These are phyloP conservation scores for Micromys minutus DNA, from an alignment of 2,113 vertebrate genomes.

Conservation along the genomic window DNA sequence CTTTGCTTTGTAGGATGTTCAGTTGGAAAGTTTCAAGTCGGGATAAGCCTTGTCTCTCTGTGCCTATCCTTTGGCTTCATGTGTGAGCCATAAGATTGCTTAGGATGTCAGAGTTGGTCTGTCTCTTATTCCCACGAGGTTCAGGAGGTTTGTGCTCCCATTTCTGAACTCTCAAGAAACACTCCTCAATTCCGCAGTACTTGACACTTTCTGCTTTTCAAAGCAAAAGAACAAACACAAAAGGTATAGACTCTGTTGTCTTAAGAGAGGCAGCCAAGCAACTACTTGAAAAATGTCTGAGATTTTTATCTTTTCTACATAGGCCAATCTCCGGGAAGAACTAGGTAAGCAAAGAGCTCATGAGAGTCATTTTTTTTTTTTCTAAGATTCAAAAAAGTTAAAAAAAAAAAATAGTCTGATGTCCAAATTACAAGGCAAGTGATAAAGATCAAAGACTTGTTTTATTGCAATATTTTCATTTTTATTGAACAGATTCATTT, in stretches of 20 bases:
- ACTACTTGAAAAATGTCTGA: constrained; percentile 50
- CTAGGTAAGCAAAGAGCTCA: constrained; percentile 3
- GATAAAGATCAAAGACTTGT: constrained; percentile 87
- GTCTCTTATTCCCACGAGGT: neutral
- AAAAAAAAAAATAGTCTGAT: constrained; percentile 73
- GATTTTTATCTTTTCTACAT: constrained; percentile 41
- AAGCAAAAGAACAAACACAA: constrained; percentile 38
- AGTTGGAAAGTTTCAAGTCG: neutral
- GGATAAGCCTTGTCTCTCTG: neutral
- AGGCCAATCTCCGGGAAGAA: neutral
- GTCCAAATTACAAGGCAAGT: constrained; percentile 77
- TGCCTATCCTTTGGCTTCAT: neutral
- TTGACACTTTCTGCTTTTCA: constrained; percentile 20
- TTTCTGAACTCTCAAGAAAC: constrained; percentile 5
- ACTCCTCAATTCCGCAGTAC: neutral
- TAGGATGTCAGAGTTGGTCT: neutral
- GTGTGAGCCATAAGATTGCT: neutral
- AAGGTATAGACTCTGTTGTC: neutral
- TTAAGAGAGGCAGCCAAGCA: neutral
- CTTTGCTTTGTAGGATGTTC: neutral
- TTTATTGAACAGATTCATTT: constrained; percentile 85
- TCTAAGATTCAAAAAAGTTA: constrained; percentile 79
- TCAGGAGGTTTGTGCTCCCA: neutral
- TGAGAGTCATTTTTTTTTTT: constrained; percentile 58
- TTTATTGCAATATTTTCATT: constrained; percentile 86